Conservation (phyloP, 2,888 invertebrate genomes). For the Noctua fimbriata region DNA sequence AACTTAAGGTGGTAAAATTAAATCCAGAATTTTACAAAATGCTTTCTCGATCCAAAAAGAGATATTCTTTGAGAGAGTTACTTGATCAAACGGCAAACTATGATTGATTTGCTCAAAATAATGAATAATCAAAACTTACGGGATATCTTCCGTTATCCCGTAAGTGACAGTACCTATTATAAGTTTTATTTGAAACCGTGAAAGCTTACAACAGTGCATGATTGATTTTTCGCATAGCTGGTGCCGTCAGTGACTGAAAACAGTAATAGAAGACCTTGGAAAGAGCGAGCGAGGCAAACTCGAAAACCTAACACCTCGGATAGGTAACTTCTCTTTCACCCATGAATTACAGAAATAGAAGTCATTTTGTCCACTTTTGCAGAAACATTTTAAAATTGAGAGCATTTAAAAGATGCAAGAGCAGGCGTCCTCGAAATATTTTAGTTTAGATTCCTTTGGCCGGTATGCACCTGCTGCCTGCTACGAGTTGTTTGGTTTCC, state of each 20-base stretch:
- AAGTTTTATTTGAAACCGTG: too few species aligned
- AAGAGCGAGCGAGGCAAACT: neutral
- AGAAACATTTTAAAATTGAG: neutral
- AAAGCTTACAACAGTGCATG: too few species aligned
- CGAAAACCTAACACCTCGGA: neutral
- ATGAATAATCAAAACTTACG: too few species aligned
- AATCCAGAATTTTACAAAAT: neutral
- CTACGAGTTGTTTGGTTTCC: neutral
- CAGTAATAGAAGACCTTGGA: neutral
- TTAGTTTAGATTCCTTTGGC: neutral
- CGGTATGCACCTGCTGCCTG: neutral
- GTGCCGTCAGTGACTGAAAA: neutral
- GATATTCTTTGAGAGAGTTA: neutral
- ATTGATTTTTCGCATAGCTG: neutral
- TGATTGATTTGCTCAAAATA: too few species aligned
- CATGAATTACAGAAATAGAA: neutral
- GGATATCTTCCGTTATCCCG: too few species aligned
- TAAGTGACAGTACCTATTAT: too few species aligned
- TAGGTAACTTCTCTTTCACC: neutral
- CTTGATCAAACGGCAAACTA: neutral
- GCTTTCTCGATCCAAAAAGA: neutral
- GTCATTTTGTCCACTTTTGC: neutral
- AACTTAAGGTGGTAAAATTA: neutral
- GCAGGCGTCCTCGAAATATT: too few species aligned
- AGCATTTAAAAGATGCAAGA: neutral